These are phyloP conservation scores for Diplolepis rosae DNA, from an alignment of 2,888 invertebrate species.

Conservation along the genomic window DNA sequence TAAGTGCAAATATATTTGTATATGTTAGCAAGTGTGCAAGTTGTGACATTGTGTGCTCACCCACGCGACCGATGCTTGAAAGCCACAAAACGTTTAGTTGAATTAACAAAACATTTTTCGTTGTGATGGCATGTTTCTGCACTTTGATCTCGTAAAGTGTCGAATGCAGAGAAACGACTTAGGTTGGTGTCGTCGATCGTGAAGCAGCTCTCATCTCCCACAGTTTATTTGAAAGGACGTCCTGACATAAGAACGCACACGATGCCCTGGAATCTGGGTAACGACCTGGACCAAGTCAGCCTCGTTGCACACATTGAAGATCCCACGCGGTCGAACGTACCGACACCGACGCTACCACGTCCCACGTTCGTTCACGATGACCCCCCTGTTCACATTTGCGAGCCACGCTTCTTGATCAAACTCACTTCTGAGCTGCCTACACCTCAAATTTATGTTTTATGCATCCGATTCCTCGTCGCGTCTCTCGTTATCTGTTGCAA, in stretches of 20 bases:
- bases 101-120: constrained; percentile 21
- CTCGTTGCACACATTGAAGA: constrained; percentile 55
- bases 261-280: constrained; percentile 59
- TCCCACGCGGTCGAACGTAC: constrained; percentile 61
- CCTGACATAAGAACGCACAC: constrained; percentile 50
- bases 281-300: constrained; percentile 58
- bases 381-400: constrained; percentile 56
- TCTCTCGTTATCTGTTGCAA: constrained; percentile 22
- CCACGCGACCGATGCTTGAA: not conserved
- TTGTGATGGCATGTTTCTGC: not conserved
- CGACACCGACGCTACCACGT: constrained; percentile 48
- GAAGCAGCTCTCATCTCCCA: constrained; percentile 44
- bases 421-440: constrained; percentile 49
- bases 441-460: constrained; percentile 46
- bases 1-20: not conserved
- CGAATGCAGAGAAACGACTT: not conserved
- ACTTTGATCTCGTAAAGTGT: constrained; percentile 11
- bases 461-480: constrained; percentile 43
- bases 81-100: constrained; percentile 21
- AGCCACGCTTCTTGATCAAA: constrained; percentile 54
- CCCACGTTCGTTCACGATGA: constrained; percentile 60
- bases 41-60: constrained; percentile 1
- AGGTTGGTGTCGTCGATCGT: not conserved
- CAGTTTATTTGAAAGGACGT: constrained; percentile 47
- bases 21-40: too few relatives aligned